These are phyloP conservation scores for Petrolisthes cinctipes DNA, from an alignment of 2,888 invertebrate species.

Conservation along the genomic window DNA sequence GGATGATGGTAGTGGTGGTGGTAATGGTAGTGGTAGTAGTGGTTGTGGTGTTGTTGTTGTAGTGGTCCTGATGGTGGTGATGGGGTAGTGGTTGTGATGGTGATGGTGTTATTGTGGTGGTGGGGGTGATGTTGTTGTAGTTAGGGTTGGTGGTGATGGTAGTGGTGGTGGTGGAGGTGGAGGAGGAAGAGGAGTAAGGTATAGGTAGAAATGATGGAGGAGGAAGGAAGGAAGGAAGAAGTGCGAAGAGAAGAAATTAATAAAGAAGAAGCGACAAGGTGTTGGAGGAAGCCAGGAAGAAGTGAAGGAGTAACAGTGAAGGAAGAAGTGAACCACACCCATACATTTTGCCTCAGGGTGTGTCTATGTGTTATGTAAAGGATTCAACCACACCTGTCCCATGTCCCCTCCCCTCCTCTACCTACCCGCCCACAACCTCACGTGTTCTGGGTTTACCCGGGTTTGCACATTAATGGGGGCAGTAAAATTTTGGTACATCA, in stretches of 20 bases:
- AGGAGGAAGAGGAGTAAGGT: not conserved
- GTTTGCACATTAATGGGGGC: too few species aligned
- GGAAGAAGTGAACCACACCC: not conserved
- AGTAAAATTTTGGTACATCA: too few species aligned
- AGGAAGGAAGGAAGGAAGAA: not conserved
- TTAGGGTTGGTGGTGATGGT: not conserved
- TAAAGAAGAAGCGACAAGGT: not conserved
- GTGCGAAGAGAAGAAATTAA: not conserved
- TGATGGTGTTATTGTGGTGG: too few species aligned
- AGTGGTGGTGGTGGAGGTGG: not conserved
- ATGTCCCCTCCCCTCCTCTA: not conserved
- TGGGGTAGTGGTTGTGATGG: too few species aligned
- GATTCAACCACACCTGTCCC: not conserved
- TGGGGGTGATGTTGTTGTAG: too few species aligned
- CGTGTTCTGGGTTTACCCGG: not conserved
- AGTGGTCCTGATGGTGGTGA: not conserved
- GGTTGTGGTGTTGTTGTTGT: not conserved
- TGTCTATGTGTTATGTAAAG: not conserved
- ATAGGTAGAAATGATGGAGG: not conserved
- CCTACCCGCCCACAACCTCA: not conserved
- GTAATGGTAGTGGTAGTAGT: too few species aligned
- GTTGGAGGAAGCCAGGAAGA: not conserved
- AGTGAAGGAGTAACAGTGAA: not conserved
- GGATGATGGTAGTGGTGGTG: too few species aligned
- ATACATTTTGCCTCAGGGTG: not conserved